Conservation (phyloP, 1,140 invertebrate species). For the Macrobrachium rosenbergii region DNA sequence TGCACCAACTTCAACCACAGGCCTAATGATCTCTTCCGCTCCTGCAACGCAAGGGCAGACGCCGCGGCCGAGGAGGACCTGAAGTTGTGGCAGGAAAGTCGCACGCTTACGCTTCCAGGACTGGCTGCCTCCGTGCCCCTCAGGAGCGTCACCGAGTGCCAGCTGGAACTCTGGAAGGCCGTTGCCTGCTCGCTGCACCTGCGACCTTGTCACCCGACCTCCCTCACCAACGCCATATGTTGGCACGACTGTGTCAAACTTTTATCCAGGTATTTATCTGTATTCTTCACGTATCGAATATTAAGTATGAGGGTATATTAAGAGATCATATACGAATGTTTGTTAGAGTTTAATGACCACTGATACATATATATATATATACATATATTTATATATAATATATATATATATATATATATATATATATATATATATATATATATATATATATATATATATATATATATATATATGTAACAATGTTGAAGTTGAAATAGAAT, state of each 20-base stretch:
- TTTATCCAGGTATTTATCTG: conserved; percentile 25
- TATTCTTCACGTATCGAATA: not conserved
- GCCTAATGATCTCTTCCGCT: conserved; percentile 47
- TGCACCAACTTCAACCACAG: conserved; percentile 42
- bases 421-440: too few species aligned
- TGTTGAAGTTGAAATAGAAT: too few species aligned
- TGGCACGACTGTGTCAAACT: conserved; percentile 51
- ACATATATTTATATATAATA: too few species aligned
- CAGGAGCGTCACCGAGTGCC: conserved; percentile 36
- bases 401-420: too few species aligned
- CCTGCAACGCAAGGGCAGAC: conserved; percentile 41
- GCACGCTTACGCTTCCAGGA: conserved; percentile 31
- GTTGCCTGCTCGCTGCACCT: conserved; percentile 45
- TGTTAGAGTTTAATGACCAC: too few species aligned
- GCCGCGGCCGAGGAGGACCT: conserved; percentile 41
- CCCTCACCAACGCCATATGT: conserved; percentile 49
- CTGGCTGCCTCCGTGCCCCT: conserved; percentile 49
- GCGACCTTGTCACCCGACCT: conserved; percentile 34
- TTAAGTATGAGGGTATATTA: not conserved
- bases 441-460: too few species aligned
- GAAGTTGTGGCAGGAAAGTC: conserved; percentile 46
- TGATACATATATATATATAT: too few species aligned
- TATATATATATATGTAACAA: too few species aligned
- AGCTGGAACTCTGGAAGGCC: conserved; percentile 44
- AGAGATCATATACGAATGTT: not conserved